Conservation (phyloP, 2,888 invertebrate species). For the Platypus cylindrus region DNA sequence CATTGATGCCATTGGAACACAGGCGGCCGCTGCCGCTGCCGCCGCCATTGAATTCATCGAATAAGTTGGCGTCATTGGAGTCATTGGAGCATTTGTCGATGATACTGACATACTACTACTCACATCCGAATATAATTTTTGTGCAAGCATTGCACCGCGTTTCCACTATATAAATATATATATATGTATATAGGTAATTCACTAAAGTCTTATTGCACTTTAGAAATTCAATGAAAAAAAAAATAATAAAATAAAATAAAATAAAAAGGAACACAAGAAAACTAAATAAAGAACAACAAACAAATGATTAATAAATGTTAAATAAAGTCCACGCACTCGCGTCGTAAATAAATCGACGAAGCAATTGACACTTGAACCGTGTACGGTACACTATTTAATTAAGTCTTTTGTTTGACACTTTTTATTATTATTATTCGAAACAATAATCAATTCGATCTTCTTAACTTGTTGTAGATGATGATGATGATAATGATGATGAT, state of each 20-base stretch:
- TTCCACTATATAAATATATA: conserved; percentile 2
- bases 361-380: conserved; percentile 15
- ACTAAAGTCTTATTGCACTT: no score
- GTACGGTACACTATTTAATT: conserved; percentile 10
- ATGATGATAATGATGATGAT: no score
- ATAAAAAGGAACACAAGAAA: no score
- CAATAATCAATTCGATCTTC: conserved; percentile 34
- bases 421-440: conserved; percentile 21
- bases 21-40: no score
- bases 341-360: no score
- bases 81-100: conserved; percentile 47
- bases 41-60: conserved; percentile 69
- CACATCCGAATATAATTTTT: conserved; percentile 57
- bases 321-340: no score
- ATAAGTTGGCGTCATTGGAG: conserved; percentile 68
- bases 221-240: no score
- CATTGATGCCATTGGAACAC: conserved; percentile 50
- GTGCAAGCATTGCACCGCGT: conserved; percentile 45
- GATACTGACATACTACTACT: conserved; percentile 58
- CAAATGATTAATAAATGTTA: no score
- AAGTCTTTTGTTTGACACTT: conserved; percentile 13
- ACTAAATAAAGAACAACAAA: no score
- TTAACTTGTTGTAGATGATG: conserved; percentile 37
- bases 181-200: no score
- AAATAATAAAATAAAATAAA: no score